A percentile compares a stretch with the other conserved stretches of the same genome.
Evolutionary conservation across 2,888 invertebrate species (phyloP).

Genomic region (Caenorhabditis zanzibari): DNA sequence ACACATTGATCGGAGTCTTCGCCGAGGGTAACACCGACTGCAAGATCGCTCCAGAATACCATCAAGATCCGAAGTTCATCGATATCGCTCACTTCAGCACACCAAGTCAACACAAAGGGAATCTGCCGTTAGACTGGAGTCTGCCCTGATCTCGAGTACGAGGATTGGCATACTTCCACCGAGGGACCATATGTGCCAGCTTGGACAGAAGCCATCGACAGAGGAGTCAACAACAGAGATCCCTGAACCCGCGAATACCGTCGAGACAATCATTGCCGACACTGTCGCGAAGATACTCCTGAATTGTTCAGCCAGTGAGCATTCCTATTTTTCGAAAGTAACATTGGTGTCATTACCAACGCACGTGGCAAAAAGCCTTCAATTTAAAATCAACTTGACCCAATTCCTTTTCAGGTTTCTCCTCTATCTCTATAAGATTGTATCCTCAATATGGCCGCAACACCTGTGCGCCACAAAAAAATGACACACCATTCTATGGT

Average conservation of each 20-base stretch:
- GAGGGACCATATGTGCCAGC: not conserved
- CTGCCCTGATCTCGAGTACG: not conserved
- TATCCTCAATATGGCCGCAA: too few species aligned
- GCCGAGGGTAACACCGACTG: conserved; percentile 42
- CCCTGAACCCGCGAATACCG: not conserved
- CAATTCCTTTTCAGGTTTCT: too few species aligned
- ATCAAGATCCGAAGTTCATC: conserved; percentile 27
- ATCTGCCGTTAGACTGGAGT: conserved; percentile 39
- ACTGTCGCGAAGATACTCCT: conserved; percentile 27
- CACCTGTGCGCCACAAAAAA: too few species aligned
- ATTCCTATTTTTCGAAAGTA: too few species aligned
- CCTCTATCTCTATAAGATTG: too few species aligned
- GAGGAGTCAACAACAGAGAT: not conserved
- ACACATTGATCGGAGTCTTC: conserved; percentile 34
- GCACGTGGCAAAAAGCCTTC: too few species aligned
- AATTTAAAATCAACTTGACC: too few species aligned
- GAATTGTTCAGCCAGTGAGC: not conserved
- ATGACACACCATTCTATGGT: too few species aligned
- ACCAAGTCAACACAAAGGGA: not conserved
- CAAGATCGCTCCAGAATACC: not conserved
- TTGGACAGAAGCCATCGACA: too few species aligned
- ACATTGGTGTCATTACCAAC: too few species aligned
- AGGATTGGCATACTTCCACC: conserved; percentile 3
- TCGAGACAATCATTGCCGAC: conserved; percentile 29
- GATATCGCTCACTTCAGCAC: too few species aligned